Conservation (phyloP, 2,113 vertebrate species). For the Mobula birostris region DNA sequence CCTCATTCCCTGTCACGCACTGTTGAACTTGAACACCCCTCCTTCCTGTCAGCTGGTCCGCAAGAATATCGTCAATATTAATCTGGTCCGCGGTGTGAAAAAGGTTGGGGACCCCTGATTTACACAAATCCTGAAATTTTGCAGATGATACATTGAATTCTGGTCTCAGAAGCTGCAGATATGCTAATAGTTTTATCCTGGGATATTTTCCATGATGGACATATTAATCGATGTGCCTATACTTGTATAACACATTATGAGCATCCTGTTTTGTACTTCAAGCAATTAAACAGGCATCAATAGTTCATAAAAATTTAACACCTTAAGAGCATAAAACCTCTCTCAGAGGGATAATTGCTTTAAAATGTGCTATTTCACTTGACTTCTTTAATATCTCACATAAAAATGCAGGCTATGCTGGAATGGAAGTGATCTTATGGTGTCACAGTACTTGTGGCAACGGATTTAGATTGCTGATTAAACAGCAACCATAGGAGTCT, state of each 20-base stretch:
- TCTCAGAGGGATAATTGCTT: slow-evolving; percentile 26
- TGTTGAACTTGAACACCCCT: no score
- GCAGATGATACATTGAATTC: neutral
- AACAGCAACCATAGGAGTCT: neutral
- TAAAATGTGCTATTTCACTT: neutral
- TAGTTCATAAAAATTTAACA: slow-evolving; percentile 22
- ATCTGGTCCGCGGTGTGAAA: no score
- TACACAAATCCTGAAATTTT: neutral
- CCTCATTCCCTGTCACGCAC: no score
- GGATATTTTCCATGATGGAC: neutral
- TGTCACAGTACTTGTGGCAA: neutral
- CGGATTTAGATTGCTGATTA: slow-evolving; percentile 3
- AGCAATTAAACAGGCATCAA: slow-evolving; percentile 1
- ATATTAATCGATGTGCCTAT: neutral
- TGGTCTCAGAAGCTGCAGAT: neutral
- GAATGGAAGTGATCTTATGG: slow-evolving; percentile 10
- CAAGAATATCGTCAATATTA: no score
- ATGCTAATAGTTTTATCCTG: neutral
- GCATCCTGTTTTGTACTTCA: neutral
- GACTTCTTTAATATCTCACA: neutral
- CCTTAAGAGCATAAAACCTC: slow-evolving; percentile 28
- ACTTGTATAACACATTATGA: slow-evolving; percentile 13
- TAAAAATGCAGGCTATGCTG: neutral
- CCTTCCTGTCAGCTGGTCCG: no score
- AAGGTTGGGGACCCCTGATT: no score